A percentile compares a stretch with the other conserved stretches of the same genome.
phyloP scores from a whole-genome alignment of 2,888 invertebrate genomes.

The Drosophila austrosaltans region DNA sequence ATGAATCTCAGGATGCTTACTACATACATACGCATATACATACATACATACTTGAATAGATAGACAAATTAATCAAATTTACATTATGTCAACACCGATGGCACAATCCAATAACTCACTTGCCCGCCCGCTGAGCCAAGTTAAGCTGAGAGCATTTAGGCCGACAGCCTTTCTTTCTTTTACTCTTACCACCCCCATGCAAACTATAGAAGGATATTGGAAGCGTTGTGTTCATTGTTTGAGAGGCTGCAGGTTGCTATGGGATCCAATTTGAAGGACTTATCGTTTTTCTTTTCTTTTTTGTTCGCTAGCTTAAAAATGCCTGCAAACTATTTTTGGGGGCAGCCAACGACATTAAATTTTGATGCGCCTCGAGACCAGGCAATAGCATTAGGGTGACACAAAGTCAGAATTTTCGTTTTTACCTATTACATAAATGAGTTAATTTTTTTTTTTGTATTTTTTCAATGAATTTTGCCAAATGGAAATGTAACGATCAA shows the following conservation, averaged over 20 bases:
- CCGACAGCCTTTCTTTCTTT: not conserved
- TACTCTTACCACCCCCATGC: not conserved
- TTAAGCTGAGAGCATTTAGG: not conserved
- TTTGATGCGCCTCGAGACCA: slow-evolving; percentile 53
- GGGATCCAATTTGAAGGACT: slow-evolving; percentile 24
- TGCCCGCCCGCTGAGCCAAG: slow-evolving; percentile 5
- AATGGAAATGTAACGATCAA: no score
- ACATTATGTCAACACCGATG: slow-evolving; percentile 65
- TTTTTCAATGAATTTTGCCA: no score
- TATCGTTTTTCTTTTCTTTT: not conserved
- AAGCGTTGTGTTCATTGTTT: slow-evolving; percentile 5
- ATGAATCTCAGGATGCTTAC: slow-evolving; percentile 2
- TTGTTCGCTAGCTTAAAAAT: slow-evolving; percentile 54
- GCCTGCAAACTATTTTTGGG: slow-evolving; percentile 57
- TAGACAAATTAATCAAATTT: slow-evolving; percentile 71
- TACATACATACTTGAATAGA: slow-evolving; percentile 4
- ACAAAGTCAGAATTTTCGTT: not conserved
- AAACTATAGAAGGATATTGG: not conserved
- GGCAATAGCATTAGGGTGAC: not conserved
- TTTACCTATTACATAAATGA: no score
- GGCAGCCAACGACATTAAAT: slow-evolving; percentile 68
- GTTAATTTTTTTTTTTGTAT: no score
- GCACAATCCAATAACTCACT: slow-evolving; percentile 18
- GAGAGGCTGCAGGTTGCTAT: slow-evolving; percentile 5
- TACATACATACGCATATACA: not conserved